phyloP scores from a whole-genome alignment of 53 echinoderm and acorn worm species.

The Pentamera pediparva region DNA sequence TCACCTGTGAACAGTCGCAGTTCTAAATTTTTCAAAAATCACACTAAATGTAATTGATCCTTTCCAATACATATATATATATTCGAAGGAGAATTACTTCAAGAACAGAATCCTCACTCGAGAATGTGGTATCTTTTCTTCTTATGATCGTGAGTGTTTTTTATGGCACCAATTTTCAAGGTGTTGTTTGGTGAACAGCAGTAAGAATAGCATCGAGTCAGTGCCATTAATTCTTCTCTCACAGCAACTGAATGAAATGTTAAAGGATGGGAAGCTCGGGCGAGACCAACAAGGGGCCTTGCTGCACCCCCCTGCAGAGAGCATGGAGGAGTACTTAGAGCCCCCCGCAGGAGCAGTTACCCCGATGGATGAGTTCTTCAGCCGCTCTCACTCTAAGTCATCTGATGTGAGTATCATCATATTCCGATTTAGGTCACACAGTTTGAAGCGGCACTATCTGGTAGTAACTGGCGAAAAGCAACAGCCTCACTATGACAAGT shows the following conservation, averaged over 20 bases:
- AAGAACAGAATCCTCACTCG: too few relatives aligned
- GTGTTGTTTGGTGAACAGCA: neutral
- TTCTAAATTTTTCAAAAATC: too few relatives aligned
- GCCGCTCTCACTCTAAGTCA: conserved; percentile 58
- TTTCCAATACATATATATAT: neutral
- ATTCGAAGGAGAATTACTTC: too few relatives aligned
- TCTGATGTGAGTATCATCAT: conserved; percentile 54
- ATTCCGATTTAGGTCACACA: too few relatives aligned
- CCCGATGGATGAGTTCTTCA: conserved; percentile 81
- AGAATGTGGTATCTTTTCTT: too few relatives aligned
- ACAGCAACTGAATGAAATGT: conserved; percentile 92
- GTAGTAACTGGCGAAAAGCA: too few relatives aligned
- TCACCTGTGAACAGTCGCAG: too few relatives aligned
- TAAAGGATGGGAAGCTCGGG: conserved; percentile 79
- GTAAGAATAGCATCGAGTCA: neutral
- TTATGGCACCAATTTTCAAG: too few relatives aligned
- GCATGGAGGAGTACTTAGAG: conserved; percentile 58
- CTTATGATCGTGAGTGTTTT: too few relatives aligned
- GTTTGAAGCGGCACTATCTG: too few relatives aligned
- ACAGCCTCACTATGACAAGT: too few relatives aligned
- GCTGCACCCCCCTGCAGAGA: conserved; percentile 69
- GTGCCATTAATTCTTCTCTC: neutral
- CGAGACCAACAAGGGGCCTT: conserved; percentile 61
- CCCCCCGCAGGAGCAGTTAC: conserved; percentile 40
- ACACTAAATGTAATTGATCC: too few relatives aligned